phyloP scores from a whole-genome alignment of 2,113 vertebrate species.

The Ophiodon elongatus region DNA sequence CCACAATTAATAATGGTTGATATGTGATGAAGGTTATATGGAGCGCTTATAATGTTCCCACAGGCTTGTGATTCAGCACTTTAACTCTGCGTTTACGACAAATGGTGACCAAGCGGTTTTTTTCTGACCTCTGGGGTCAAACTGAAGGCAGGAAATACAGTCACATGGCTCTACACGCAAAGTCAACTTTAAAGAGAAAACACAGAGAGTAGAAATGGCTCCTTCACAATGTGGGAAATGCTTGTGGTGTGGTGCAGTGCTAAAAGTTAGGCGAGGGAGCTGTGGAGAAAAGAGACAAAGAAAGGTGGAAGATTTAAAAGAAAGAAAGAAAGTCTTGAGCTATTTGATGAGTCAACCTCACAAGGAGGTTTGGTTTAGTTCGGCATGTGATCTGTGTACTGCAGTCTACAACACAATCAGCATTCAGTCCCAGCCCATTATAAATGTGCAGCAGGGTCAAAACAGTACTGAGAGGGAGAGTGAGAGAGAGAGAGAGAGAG shows the following conservation, averaged over 20 bases:
- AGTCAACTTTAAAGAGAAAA: slow-evolving; percentile 43
- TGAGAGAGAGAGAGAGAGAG: slow-evolving; percentile 46
- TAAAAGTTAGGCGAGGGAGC: slow-evolving; percentile 14
- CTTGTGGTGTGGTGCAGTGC: not conserved
- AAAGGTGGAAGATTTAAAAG: slow-evolving; percentile 2
- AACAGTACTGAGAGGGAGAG: slow-evolving; percentile 53
- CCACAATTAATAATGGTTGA: slow-evolving; percentile 42
- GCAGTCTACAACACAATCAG: slow-evolving; percentile 62
- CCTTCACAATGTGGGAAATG: not conserved
- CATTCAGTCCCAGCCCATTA: slow-evolving; percentile 63
- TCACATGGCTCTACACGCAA: slow-evolving; percentile 52
- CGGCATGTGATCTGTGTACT: slow-evolving; percentile 63
- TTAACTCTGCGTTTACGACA: slow-evolving; percentile 35
- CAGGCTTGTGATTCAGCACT: slow-evolving; percentile 56
- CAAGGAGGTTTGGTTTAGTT: slow-evolving; percentile 46
- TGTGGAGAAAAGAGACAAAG: not conserved
- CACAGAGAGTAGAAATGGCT: slow-evolving; percentile 27
- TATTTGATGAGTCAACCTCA: slow-evolving; percentile 62
- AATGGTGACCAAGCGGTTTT: slow-evolving; percentile 62
- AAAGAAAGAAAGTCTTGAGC: not conserved
- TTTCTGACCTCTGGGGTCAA: slow-evolving; percentile 42
- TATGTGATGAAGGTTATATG: slow-evolving; percentile 59
- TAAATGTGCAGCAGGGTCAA: slow-evolving; percentile 70
- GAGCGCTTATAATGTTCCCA: slow-evolving; percentile 32
- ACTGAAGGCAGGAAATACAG: slow-evolving; percentile 41